A percentile compares a stretch with the other conserved stretches of the same genome.
phyloP scores from a whole-genome alignment of 53 echinoderm and acorn worm species.

The Arbacia lixula region DNA sequence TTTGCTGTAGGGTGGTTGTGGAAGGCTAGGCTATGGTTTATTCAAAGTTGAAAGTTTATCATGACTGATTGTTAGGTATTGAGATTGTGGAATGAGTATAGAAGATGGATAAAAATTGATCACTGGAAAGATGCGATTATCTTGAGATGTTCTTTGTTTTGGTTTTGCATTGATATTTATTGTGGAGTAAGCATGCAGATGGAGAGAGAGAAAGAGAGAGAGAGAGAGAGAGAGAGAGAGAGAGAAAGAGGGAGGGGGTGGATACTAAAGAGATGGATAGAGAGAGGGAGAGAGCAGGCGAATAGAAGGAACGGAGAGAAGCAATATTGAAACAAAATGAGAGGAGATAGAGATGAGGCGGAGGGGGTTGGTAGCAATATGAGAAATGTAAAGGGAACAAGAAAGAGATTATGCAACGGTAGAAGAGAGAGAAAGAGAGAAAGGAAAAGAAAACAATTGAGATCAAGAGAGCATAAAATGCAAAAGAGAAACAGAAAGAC shows the following conservation, averaged over 20 bases:
- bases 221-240: not conserved
- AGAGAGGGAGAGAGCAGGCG: not conserved
- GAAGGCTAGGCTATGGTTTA: too few relatives aligned
- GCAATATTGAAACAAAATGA: not conserved
- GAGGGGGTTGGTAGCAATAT: not conserved
- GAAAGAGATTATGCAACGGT: not conserved
- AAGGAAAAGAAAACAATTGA: too few relatives aligned
- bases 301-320: not conserved
- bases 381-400: not conserved
- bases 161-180: too few relatives aligned
- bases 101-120: not conserved
- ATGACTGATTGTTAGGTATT: too few relatives aligned
- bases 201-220: not conserved
- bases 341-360: not conserved
- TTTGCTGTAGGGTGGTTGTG: too few relatives aligned
- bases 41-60: too few relatives aligned
- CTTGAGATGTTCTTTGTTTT: not conserved
- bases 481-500: not conserved
- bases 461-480: not conserved
- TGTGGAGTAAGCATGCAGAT: not conserved
- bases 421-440: not conserved
- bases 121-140: not conserved
- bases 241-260: not conserved
- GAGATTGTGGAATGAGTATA: constrained; percentile 13
- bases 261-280: not conserved